Conservation (phyloP, 2,113 vertebrate genomes). For the Xiphophorus couchianus region DNA sequence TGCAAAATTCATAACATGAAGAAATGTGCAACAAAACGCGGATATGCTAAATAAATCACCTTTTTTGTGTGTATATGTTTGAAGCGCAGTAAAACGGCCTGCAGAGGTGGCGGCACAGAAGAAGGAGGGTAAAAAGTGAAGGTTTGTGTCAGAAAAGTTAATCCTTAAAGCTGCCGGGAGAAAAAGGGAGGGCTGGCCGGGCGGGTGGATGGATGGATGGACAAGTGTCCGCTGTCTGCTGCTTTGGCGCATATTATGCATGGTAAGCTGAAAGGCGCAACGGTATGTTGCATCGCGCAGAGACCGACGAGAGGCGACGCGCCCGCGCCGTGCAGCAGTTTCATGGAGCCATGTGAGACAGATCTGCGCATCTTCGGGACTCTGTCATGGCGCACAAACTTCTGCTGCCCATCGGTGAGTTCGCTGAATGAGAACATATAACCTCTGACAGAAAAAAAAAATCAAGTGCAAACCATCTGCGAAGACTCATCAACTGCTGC, state of each 20-base stretch:
- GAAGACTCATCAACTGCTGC: background rate
- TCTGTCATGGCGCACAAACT: constrained; percentile 69
- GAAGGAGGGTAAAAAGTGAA: constrained; percentile 35
- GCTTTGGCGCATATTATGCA: constrained; percentile 11
- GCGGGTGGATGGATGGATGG: background rate
- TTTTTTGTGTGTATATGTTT: background rate
- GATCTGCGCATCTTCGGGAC: constrained; percentile 39
- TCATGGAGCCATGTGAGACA: constrained; percentile 32
- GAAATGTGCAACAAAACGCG: too few species aligned
- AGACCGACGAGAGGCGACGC: background rate
- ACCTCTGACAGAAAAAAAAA: background rate
- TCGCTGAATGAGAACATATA: background rate
- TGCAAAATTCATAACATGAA: too few species aligned
- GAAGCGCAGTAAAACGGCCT: constrained; percentile 58
- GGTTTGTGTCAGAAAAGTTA: constrained; percentile 51
- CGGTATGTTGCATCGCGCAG: background rate
- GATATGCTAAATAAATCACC: background rate
- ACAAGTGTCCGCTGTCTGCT: constrained; percentile 18
- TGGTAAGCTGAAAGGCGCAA: constrained; percentile 16
- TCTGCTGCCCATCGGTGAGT: constrained; percentile 71
- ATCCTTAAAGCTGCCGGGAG: constrained; percentile 60
- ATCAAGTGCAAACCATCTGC: background rate
- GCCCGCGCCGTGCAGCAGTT: background rate
- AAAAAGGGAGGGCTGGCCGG: background rate
- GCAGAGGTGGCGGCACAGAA: constrained; percentile 59